Base-by-base conservation (phyloP, 2,113 vertebrate species). In the Triplophysa rosa region DNA sequence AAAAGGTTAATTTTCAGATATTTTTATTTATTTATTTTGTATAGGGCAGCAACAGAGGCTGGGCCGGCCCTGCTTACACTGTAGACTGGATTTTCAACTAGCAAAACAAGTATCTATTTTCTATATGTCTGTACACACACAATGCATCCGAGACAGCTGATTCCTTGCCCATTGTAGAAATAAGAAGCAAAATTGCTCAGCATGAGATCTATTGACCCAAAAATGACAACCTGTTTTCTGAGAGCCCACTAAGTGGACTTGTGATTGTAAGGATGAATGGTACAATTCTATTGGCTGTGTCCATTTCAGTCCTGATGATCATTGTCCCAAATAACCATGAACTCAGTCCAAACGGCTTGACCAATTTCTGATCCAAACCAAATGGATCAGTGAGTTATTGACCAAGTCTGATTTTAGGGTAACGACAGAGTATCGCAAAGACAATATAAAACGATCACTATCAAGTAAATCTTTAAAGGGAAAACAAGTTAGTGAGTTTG, bases 141-240 rank as follows among this genome's bases (percentile, higher is more conserved):
- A 66, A 17, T 61, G n/a, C 12, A 84, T 87, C 86, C 86, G 70
- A 84, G 66, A 80, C 81, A 61, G 54, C 67, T 83, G 82, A 75
- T 77, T 79, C 73, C 80, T 62, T 67, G 73, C 77, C 33, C 58
- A 37, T 74, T 12, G 64, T 80, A 47, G 37, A 83, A 82, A 83
- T 88, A 40, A 62, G 17, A 16, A 17, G 33, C 17, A 75, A 82
- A 84, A 64, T 56, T 52, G 11, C 82, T 74, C 71, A 56, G 58
- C 56, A 74, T 23, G 42, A 29, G 47, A 59, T 72, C 49, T 74
- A 80, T 84, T 84, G 69, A 81, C 81, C 68, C 64, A 54, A 4
- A 80, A 83, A 67, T 73, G 70, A 47, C 72, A 67, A 71, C 33
- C 45, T 63, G 13, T 82, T 40, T 26, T 56, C n/a, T 62, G 56